Conservation (phyloP, 1,140 invertebrate genomes). For the Danaus melanippus region DNA sequence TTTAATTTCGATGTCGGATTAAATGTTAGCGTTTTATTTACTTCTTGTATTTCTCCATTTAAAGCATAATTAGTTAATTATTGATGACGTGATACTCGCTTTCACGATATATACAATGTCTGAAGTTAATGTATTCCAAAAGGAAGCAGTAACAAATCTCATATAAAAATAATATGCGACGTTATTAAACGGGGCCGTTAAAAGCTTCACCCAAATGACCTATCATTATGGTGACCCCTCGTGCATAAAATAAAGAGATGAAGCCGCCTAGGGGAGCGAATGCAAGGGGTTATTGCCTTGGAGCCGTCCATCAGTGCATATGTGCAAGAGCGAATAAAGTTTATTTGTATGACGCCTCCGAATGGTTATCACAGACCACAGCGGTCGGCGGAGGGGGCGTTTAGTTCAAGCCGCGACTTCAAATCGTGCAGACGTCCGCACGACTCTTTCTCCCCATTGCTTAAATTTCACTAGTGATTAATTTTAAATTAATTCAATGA, state of each 20-base stretch:
- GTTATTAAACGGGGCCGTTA: slow-evolving; percentile 7
- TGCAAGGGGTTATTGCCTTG: slow-evolving; percentile 66
- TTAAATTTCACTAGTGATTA: too few species aligned
- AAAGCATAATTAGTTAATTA: slow-evolving; percentile 17
- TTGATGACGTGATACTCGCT: slow-evolving; percentile 21
- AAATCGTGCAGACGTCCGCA: slow-evolving; percentile 36
- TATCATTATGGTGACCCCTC: slow-evolving; percentile 46
- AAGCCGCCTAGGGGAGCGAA: slow-evolving; percentile 51
- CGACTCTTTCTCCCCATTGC: too few species aligned
- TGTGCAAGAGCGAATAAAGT: slow-evolving; percentile 65
- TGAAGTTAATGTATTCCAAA: too few species aligned
- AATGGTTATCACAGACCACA: too few species aligned
- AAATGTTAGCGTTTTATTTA: slow-evolving; percentile 21
- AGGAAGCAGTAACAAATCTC: too few species aligned
- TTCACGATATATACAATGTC: background rate
- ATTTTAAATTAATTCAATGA: slow-evolving; percentile 7
- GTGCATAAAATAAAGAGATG: slow-evolving; percentile 59
- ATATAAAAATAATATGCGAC: too few species aligned
- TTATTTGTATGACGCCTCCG: slow-evolving; percentile 51
- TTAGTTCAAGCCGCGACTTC: slow-evolving; percentile 47
- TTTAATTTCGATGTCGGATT: slow-evolving; percentile 38
- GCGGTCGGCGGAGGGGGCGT: slow-evolving; percentile 6
- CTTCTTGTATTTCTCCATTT: slow-evolving; percentile 13
- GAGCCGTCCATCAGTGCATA: slow-evolving; percentile 55
- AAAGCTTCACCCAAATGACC: slow-evolving; percentile 19